A percentile compares a stretch with the other conserved stretches of the same genome.
Evolutionary conservation across 2,797 vertebrate species (phyloP).

Genomic region (Myotis findleyi): DNA sequence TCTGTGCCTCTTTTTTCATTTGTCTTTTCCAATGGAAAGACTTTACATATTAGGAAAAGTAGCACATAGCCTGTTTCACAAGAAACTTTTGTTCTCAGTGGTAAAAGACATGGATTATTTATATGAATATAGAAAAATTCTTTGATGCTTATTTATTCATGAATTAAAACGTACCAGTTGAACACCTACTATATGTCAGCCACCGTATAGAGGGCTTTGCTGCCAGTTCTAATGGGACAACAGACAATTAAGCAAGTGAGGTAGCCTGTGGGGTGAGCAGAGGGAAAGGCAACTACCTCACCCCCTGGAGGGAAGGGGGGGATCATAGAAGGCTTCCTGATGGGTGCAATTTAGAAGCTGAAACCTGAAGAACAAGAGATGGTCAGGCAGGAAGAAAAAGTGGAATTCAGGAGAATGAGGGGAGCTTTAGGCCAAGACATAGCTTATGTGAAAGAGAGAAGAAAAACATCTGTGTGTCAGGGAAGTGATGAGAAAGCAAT

Average conservation of each 20-base stretch:
- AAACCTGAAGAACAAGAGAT: not conserved
- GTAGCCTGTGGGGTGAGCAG: accelerated
- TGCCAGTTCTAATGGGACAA: not conserved
- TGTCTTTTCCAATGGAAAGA: not conserved
- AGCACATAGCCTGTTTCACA: not conserved
- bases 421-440: not conserved
- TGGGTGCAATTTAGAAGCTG: not conserved
- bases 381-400: not conserved
- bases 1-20: not conserved
- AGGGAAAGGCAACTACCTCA: not conserved
- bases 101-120: not conserved
- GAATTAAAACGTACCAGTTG: not conserved
- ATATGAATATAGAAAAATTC: not conserved
- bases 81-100: not conserved
- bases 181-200: not conserved
- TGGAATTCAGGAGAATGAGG: accelerated
- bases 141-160: not conserved
- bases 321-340: not conserved
- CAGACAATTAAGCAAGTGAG: not conserved
- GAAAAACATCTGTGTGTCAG: not conserved
- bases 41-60: not conserved
- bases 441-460: not conserved
- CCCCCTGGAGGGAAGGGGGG: accelerated
- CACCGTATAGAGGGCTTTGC: accelerated
- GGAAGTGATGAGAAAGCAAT: not conserved